Base-by-base conservation (phyloP, 2,888 invertebrate genomes). In the Morpho deidamia region DNA sequence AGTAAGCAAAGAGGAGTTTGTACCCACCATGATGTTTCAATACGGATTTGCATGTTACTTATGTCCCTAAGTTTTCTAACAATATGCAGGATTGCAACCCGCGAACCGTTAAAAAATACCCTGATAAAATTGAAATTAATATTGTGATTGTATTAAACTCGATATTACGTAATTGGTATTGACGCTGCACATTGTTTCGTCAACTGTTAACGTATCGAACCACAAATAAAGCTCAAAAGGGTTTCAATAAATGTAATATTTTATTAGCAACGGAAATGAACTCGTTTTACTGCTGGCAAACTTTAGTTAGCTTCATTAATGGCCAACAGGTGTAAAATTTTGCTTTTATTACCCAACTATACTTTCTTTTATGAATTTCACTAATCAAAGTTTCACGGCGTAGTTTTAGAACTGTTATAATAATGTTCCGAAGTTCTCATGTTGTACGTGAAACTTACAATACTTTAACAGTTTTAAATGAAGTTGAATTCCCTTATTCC, bases 321-420 rank as follows among this genome's bases (percentile, higher is more conserved):
- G 54, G 47, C 39, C 44, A 38, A 54, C 56, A 59, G 54, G 59
- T 61, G 60, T 59, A 56, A 59, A 59, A 56, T 61, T 54, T 47
- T 38, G 37, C 43, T 53, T 59, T 59, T 59, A 56, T 53, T 53
- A 55, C 59, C 10, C 32, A 8, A 35, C 32, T 38, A 45, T 44
- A 52, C 46, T 59, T 59, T 35, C 41, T 42, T 42, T 49, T 42
- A 23, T 41, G 12, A 35, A 49, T 34, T 35, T 35, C 41, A 49
- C 49, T 49, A 49, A 41, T 52, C 54, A 44, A 57, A 59, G 44
- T 59, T 59, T 52, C 54, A 52, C 44, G 52, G 55, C 48, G 41
- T 37, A 52, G 51, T 54, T 55, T 35, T 46, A 51, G 41, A 55
- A 55, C 48, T 51, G 41, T 47, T 49, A 49, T 58, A 48, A 57